phyloP scores from a whole-genome alignment of 2,888 invertebrate species.

The Diplazon laetatorius region DNA sequence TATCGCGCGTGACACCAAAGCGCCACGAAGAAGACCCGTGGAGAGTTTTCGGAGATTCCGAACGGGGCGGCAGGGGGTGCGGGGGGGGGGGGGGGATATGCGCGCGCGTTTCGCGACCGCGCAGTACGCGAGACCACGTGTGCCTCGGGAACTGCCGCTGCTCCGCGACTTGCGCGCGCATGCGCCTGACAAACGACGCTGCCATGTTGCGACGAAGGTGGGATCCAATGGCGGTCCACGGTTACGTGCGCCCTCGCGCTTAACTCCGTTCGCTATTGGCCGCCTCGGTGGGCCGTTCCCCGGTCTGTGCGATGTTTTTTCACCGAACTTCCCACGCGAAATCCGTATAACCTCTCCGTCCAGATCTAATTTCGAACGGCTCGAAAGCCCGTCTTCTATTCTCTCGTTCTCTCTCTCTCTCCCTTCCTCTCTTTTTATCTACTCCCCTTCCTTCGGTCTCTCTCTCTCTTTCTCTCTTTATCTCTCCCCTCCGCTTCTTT shows the following conservation, averaged over 20 bases:
- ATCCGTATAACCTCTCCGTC: slow-evolving; percentile 51
- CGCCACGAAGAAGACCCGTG: slow-evolving; percentile 3
- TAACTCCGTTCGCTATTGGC: slow-evolving; percentile 41
- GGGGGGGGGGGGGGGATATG: too few relatives aligned
- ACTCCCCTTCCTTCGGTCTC: slow-evolving; percentile 8
- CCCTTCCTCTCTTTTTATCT: slow-evolving; percentile 22
- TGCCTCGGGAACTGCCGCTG: slow-evolving; percentile 65
- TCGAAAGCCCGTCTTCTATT: slow-evolving; percentile 49
- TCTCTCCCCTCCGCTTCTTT: slow-evolving; percentile 22
- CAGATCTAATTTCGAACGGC: slow-evolving; percentile 67
- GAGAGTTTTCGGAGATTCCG: slow-evolving; percentile 36
- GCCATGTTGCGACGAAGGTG: slow-evolving; percentile 67
- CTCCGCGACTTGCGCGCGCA: slow-evolving; percentile 67
- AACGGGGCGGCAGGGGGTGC: too few relatives aligned
- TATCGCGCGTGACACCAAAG: slow-evolving; percentile 39
- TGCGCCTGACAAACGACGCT: slow-evolving; percentile 65
- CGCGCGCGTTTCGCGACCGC: slow-evolving; percentile 70
- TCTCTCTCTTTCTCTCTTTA: background rate
- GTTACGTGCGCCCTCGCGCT: slow-evolving; percentile 34
- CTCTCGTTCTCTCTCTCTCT: slow-evolving; percentile 24
- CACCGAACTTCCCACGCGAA: slow-evolving; percentile 66
- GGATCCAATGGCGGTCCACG: slow-evolving; percentile 60
- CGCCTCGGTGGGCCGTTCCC: slow-evolving; percentile 54
- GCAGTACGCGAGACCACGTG: slow-evolving; percentile 65
- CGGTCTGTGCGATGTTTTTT: slow-evolving; percentile 62